These are phyloP conservation scores for Pseudochirops cupreus DNA, from an alignment of 2,797 vertebrate species.

Conservation along the genomic window DNA sequence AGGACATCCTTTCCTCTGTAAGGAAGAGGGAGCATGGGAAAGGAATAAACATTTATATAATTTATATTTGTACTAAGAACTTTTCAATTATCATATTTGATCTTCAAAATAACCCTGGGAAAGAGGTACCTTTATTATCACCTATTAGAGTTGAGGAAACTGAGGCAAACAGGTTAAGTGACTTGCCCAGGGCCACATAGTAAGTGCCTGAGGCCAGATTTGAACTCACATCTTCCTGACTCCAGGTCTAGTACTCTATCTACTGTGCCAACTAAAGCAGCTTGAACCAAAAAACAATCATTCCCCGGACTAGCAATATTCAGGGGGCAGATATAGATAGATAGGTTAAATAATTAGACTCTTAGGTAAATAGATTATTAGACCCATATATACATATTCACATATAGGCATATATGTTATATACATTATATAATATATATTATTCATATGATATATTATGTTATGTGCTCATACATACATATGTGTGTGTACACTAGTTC, in stretches of 20 bases:
- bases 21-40: neutral
- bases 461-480: too few species aligned
- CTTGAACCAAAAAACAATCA: too few species aligned
- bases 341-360: neutral
- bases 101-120: neutral
- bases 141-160: neutral
- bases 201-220: neutral
- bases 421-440: neutral
- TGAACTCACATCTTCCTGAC: neutral
- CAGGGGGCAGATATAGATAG: neutral
- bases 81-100: neutral
- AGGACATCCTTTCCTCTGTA: neutral
- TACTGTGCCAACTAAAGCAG: neutral
- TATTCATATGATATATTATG: neutral
- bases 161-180: neutral
- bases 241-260: neutral
- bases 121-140: neutral
- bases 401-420: neutral
- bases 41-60: neutral
- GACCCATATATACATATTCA: neutral
- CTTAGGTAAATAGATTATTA: neutral
- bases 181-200: neutral
- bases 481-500: neutral
- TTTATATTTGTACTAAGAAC: neutral
- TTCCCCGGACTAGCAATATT: neutral